Conservation (phyloP, 2,888 invertebrate species). For the Morinoia aosen region DNA sequence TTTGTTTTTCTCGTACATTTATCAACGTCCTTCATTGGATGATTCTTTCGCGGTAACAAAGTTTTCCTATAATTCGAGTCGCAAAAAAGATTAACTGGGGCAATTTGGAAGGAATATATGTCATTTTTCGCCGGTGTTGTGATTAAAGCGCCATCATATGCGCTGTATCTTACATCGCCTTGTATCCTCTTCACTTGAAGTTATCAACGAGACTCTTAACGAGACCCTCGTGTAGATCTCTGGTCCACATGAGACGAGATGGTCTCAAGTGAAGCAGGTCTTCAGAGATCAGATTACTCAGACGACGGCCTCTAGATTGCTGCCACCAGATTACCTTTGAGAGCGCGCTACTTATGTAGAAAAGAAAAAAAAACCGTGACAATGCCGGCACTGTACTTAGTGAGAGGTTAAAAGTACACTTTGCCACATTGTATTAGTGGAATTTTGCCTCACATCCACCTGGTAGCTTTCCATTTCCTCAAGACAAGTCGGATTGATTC, state of each 20-base stretch:
- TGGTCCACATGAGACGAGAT: neutral
- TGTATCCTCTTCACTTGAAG: neutral
- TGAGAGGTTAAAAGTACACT: neutral
- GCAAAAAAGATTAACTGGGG: neutral
- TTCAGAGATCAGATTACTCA: slow-evolving; percentile 2
- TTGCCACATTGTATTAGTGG: neutral
- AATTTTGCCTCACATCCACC: no score
- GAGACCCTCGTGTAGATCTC: neutral
- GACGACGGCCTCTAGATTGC: neutral
- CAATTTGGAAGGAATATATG: neutral
- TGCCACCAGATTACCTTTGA: neutral
- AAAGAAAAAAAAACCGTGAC: neutral
- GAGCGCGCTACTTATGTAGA: neutral
- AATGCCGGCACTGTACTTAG: neutral
- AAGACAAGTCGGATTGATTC: no score
- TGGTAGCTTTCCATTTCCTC: no score
- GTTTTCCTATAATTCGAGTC: neutral
- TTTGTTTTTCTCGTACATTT: no score
- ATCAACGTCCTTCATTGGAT: no score
- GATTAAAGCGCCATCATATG: neutral
- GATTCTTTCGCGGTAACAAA: no score
- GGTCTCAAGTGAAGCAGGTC: neutral
- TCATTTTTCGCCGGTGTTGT: neutral
- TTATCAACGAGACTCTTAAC: slow-evolving; percentile 3
- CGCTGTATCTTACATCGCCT: neutral